Evolutionary conservation across 2,113 vertebrate genomes (phyloP), one percentile per base, ranked within the genome.

Genomic region (Aldabrachelys gigantea): DNA sequence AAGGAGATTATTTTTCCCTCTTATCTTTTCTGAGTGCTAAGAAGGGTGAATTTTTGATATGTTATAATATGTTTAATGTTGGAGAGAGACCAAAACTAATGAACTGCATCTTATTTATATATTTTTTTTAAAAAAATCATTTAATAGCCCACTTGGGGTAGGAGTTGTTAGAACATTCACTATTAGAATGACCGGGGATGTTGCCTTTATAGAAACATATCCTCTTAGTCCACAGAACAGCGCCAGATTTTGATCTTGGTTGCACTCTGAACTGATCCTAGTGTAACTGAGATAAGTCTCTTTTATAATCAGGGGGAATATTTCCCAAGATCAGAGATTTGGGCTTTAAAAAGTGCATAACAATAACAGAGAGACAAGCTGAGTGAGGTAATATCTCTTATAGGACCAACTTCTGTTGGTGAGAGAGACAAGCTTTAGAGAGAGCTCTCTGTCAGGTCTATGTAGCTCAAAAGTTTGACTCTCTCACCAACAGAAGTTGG

Each of bases 251-350:
- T 93, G 84, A 76, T 88, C 82, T 96, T 69, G 11, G 49, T 27
- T 49, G 0, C 57, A 3, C 6, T 49, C 7, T 50, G 13, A 88
- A 12, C 41, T 65, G 79, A 8, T 80, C 2, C 35, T 6, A 6
- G 44, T 54, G 31, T 35, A 85, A 85, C 81, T 35, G 5, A 57
- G 44, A 21, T 1, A 54, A 83, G 84, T 19, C 1, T 31, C 0
- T 35, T 1, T 0, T 29, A 3, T 3, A 1, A n/a, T 4, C 86
- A 49, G 49, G 80, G 31, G 0, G 22, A 27, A n/a, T n/a, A 16
- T 50, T 85, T 83, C 16, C 14, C 80, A 41, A 24, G 94, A 90
- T 78, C 81, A 81, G 83, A 72, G 53, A 1, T 1, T 62, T 79
- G 11, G 38, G 5, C 19, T 89, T 76, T 1, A 0, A n/a, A 17